These are phyloP conservation scores for Bombus polaris DNA, from an alignment of 1,140 invertebrate species.

Conservation along the genomic window DNA sequence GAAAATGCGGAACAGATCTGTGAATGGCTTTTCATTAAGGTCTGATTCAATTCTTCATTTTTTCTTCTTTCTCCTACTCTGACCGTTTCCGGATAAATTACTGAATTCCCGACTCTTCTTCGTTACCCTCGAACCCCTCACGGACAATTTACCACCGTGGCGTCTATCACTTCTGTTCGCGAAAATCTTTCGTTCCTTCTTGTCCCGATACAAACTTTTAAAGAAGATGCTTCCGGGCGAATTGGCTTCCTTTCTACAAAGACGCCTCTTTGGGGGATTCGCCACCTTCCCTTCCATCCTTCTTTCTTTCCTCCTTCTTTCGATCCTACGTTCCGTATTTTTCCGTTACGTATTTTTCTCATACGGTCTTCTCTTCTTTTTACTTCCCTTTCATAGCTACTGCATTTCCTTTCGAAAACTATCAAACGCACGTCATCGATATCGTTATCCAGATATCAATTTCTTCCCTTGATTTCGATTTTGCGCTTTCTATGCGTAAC, in stretches of 20 bases:
- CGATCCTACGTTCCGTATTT: conserved; percentile 8
- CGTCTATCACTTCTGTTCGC: conserved; percentile 64
- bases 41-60: conserved; percentile 72
- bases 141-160: conserved; percentile 76
- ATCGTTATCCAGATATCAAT: conserved; percentile 75
- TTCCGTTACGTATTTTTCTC: neutral
- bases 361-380: neutral
- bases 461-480: conserved; percentile 69
- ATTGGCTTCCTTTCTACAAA: conserved; percentile 75
- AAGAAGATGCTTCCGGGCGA: conserved; percentile 78
- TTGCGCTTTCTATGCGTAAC: conserved; percentile 49
- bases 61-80: conserved; percentile 21
- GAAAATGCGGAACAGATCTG: conserved; percentile 52
- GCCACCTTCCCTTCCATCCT: conserved; percentile 16
- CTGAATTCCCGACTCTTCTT: conserved; percentile 70
- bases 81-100: conserved; percentile 74
- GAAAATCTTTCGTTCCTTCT: conserved; percentile 51
- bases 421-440: conserved; percentile 72
- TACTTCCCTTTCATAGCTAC: neutral
- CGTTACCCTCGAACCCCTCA: conserved; percentile 67
- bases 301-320: conserved; percentile 17
- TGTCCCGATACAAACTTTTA: conserved; percentile 80
- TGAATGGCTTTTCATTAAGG: conserved; percentile 73
- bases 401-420: conserved; percentile 3
- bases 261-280: conserved; percentile 69